Base-by-base conservation (phyloP, 2,888 invertebrate species). In the Tribolium freemani region DNA sequence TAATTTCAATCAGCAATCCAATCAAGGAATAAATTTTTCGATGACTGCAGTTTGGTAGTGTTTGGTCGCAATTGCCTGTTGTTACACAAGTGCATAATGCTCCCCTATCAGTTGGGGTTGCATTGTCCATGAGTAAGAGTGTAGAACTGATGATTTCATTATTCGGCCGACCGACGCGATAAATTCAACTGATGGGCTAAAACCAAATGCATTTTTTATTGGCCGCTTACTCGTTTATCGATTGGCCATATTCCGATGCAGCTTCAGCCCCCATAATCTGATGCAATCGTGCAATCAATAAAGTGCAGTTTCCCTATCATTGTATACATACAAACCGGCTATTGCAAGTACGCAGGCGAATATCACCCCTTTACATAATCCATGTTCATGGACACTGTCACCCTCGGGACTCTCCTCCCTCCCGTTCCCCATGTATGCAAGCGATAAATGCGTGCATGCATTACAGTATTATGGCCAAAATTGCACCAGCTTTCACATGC, bases 321-420 rank as follows among this genome's bases (percentile, higher is more conserved):
- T 72, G 60, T 68, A n/a, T 31, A 53, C 44, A 20, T 44, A 48
- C 26, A 68, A 57, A 69, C 45, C 58, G 66, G 57, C 50, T 58
- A 66, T 67, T n/a, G 60, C 20, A 20, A 51, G 63, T 72, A 74
- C 73, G 74, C 74, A 76, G 75, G 72, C 57, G 73, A 57, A 69
- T 74, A 71, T 72, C 75, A 75, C 75, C 78, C 78, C 76, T 16
- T 75, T 70, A 61, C 75, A 72, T 71, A 50, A 68, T 71, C 70
- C 71, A 70, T 72, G 73, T 75, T 75, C 75, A 77, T 77, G 72
- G 69, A 76, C 76, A 77, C 75, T 71, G 74, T 61, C 73, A 74
- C 26, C 70, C 63, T 48, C 20, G 9, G 56, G 11, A 45, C 56
- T n/a, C n/a, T n/a, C n/a, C 11, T 11, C 45, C 11, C 1, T 1